A percentile compares a stretch with the other conserved stretches of the same genome.
Conservation (phyloP, 1,140 invertebrate genomes). For the Matsumurasca onukii region DNA sequence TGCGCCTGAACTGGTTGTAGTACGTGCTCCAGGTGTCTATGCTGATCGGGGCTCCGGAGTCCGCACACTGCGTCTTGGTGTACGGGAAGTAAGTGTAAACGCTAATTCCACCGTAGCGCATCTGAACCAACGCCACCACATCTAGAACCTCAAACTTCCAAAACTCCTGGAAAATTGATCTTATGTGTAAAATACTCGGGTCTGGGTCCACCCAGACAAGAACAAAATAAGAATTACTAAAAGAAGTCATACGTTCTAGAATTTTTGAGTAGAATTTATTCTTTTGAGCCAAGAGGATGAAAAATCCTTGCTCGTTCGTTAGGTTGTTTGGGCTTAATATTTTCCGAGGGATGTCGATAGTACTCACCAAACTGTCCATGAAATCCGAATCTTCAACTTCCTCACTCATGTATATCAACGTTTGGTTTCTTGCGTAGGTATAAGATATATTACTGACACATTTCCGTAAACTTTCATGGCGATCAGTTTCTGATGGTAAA, state of each 20-base stretch:
- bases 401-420: conserved; percentile 26
- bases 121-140: conserved; percentile 38
- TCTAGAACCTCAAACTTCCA: conserved; percentile 41
- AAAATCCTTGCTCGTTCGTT: conserved; percentile 28
- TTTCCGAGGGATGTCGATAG: not conserved
- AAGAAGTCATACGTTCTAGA: conserved; percentile 19
- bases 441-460: conserved; percentile 11
- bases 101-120: conserved; percentile 35
- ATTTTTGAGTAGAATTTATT: conserved; percentile 33
- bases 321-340: conserved; percentile 29
- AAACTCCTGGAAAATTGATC: conserved; percentile 38
- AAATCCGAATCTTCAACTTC: conserved; percentile 27
- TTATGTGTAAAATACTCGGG: conserved; percentile 23
- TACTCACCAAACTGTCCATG: not conserved
- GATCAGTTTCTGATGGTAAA: too few relatives aligned
- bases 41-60: conserved; percentile 38
- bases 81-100: conserved; percentile 42
- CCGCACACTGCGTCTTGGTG: conserved; percentile 36
- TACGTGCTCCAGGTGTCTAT: conserved; percentile 38
- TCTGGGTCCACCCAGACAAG: conserved; percentile 30
- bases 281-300: conserved; percentile 26
- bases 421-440: conserved; percentile 2
- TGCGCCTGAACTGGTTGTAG: conserved; percentile 28
- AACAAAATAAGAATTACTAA: conserved; percentile 27
- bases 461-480: not conserved